Percentiles rank a stretch among this genome's conserved stretches.
Evolutionary conservation across 2,888 invertebrate species (phyloP).

Genomic region (Clistopyga incitator): DNA sequence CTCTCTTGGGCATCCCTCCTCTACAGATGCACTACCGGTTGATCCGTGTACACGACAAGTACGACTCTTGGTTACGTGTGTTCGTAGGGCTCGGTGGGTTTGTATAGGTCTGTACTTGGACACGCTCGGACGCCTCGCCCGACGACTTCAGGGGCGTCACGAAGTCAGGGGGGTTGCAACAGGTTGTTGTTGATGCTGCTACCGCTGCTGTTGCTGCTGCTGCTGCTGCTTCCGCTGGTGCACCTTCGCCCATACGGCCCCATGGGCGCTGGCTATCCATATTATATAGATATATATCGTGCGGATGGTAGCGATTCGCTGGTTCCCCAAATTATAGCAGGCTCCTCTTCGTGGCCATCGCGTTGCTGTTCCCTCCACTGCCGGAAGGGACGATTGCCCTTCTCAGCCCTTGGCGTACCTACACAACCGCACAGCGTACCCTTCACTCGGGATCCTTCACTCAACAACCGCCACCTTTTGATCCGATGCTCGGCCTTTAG

Average conservation of each 20-base stretch:
- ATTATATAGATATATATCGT: conserved; percentile 15
- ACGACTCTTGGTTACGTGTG: neutral
- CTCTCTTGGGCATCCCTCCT: conserved; percentile 29
- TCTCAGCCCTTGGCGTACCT: conserved; percentile 38
- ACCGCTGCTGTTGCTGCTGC: conserved; percentile 45
- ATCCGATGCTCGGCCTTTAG: conserved; percentile 32
- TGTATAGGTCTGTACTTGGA: conserved; percentile 51
- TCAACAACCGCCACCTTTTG: conserved; percentile 33
- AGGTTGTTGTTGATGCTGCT: conserved; percentile 74
- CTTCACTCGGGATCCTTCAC: conserved; percentile 4
- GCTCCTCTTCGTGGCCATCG: neutral
- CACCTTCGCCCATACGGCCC: conserved; percentile 30
- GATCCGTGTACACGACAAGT: neutral
- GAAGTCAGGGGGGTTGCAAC: conserved; percentile 77
- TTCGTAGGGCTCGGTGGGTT: neutral
- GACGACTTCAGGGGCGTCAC: conserved; percentile 57
- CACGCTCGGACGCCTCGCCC: conserved; percentile 63
- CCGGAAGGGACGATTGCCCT: conserved; percentile 64
- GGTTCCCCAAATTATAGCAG: conserved; percentile 56
- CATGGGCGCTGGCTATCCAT: neutral
- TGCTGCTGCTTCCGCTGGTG: conserved; percentile 66
- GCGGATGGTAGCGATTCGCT: conserved; percentile 32
- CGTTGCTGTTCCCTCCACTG: conserved; percentile 40
- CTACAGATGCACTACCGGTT: neutral
- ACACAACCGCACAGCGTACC: neutral